phyloP scores from a whole-genome alignment of 2,797 vertebrate genomes.

The Macroramphosus scolopax region DNA sequence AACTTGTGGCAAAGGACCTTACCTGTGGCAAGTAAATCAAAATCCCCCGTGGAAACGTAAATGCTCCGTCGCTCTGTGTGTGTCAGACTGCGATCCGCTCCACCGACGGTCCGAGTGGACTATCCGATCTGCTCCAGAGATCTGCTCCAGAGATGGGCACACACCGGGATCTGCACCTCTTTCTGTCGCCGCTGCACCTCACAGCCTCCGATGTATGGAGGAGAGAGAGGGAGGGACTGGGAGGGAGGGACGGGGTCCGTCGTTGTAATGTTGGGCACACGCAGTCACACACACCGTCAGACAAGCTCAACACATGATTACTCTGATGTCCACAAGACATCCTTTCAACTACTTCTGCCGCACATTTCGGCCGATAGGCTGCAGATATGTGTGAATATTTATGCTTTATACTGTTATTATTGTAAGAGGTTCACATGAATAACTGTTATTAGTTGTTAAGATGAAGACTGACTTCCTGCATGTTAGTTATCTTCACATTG shows the following conservation, averaged over 20 bases:
- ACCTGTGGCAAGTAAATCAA: constrained; percentile 46
- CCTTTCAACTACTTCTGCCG: no score
- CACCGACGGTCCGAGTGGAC: constrained; percentile 33
- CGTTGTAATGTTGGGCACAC: not conserved
- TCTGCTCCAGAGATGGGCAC: constrained; percentile 39
- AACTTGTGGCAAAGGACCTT: constrained; percentile 13
- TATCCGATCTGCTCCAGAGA: constrained; percentile 42
- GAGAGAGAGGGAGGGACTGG: constrained; percentile 5
- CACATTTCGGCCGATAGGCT: no score
- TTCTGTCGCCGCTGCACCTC: constrained; percentile 63
- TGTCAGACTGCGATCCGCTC: constrained; percentile 23
- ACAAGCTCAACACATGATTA: constrained; percentile 17
- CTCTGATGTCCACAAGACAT: no score
- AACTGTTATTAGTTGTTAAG: no score
- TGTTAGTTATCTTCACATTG: no score
- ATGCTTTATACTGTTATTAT: no score
- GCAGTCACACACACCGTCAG: not conserved
- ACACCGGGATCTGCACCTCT: constrained; percentile 48
- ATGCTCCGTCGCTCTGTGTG: constrained; percentile 4
- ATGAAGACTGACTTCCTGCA: no score
- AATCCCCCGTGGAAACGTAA: constrained; percentile 8
- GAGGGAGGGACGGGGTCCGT: constrained; percentile 1
- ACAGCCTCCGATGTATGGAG: constrained; percentile 57
- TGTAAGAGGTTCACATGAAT: no score
- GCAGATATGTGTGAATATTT: no score